A percentile compares a stretch with the other conserved stretches of the same genome.
phyloP scores from a whole-genome alignment of 2,888 invertebrate species.

The Eretmocerus hayati region DNA sequence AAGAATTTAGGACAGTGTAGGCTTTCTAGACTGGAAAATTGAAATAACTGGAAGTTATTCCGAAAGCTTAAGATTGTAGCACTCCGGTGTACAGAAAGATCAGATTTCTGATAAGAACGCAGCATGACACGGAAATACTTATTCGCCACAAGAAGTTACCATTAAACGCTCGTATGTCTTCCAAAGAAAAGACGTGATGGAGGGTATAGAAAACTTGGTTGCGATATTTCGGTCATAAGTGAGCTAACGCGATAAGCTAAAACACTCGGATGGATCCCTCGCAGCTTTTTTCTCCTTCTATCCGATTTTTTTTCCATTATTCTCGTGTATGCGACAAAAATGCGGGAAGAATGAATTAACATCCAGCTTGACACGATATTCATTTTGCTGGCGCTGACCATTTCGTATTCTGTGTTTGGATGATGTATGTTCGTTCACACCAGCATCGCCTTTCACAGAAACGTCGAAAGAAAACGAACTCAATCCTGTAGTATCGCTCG shows the following conservation, averaged over 20 bases:
- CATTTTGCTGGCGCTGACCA: too few species aligned
- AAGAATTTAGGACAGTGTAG: too few species aligned
- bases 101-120: not conserved
- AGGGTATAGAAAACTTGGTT: conserved; percentile 33
- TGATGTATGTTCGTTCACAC: too few species aligned
- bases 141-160: conserved; percentile 44
- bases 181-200: conserved; percentile 31
- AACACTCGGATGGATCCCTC: conserved; percentile 32
- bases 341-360: conserved; percentile 31
- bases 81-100: not conserved
- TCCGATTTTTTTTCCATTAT: conserved; percentile 1
- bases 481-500: too few species aligned
- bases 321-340: conserved; percentile 22
- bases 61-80: too few species aligned
- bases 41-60: too few species aligned
- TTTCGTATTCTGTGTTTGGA: too few species aligned
- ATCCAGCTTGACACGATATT: too few species aligned
- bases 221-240: conserved; percentile 19
- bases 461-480: too few species aligned
- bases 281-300: not conserved
- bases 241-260: conserved; percentile 41
- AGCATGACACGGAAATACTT: too few species aligned
- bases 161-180: conserved; percentile 40
- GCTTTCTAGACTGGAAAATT: too few species aligned
- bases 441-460: too few species aligned